Evolutionary conservation across 1,140 invertebrate genomes (phyloP).

Genomic region (Pachyrhynchus sulphureomaculatus): DNA sequence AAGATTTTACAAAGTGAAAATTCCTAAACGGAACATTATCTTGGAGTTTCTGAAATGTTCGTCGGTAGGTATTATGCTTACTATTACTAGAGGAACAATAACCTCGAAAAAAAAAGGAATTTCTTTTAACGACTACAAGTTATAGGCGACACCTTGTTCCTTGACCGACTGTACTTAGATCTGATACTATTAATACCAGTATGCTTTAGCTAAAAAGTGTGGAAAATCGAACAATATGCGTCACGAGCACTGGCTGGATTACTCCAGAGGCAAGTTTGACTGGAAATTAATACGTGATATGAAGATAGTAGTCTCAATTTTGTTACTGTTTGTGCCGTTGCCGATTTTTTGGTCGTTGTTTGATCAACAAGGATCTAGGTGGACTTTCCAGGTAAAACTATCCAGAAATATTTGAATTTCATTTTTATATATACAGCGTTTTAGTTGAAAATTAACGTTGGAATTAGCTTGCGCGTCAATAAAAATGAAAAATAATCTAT

Average conservation of each 20-base stretch:
- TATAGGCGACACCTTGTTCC: no score
- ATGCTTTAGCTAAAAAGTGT: conserved; percentile 34
- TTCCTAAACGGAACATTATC: conserved; percentile 70
- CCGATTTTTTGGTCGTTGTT: conserved; percentile 74
- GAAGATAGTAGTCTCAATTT: conserved; percentile 45
- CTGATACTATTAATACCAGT: conserved; percentile 8
- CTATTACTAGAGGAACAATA: not conserved
- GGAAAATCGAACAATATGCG: conserved; percentile 15
- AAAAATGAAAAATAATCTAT: no score
- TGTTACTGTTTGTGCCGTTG: conserved; percentile 65
- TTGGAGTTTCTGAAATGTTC: conserved; percentile 65
- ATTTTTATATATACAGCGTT: no score
- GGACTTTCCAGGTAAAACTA: conserved; percentile 65
- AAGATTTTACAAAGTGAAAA: conserved; percentile 65
- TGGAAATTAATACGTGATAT: conserved; percentile 61
- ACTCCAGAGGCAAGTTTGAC: conserved; percentile 63
- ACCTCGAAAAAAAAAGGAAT: no score
- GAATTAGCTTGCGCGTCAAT: no score
- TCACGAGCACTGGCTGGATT: conserved; percentile 66
- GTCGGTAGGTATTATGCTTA: conserved; percentile 56
- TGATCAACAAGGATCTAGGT: conserved; percentile 64
- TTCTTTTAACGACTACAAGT: no score
- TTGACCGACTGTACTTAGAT: not conserved
- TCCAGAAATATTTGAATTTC: not conserved
- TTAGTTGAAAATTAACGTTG: no score